Percentiles rank a stretch among this genome's conserved stretches.
Evolutionary conservation across 2,888 invertebrate genomes (phyloP).

Genomic region (Meliscaeva auricollis): DNA sequence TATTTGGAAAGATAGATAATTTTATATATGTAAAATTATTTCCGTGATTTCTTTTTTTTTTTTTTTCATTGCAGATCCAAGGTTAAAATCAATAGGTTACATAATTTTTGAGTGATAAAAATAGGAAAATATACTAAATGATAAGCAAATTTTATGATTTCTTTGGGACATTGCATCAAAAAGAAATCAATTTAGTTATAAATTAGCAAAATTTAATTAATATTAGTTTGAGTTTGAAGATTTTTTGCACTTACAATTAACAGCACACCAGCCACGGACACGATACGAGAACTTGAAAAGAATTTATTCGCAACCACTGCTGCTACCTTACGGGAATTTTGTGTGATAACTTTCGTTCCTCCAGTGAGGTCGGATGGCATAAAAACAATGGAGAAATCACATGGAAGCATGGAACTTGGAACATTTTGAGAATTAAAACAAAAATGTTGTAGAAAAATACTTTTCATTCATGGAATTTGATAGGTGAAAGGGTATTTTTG

Average conservation of each 20-base stretch:
- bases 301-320: constrained; percentile 48
- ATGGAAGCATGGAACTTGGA: constrained; percentile 29
- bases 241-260: constrained; percentile 64
- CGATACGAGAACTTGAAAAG: constrained; percentile 69
- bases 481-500: not conserved
- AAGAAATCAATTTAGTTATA: not conserved
- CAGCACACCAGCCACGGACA: constrained; percentile 67
- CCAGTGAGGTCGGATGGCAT: constrained; percentile 35
- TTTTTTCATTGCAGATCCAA: constrained; percentile 51
- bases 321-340: constrained; percentile 61
- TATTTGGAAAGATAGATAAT: constrained; percentile 35
- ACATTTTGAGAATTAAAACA: not conserved
- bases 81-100: constrained; percentile 72
- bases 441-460: not conserved
- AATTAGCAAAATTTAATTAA: constrained; percentile 13
- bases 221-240: constrained; percentile 9
- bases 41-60: constrained; percentile 12
- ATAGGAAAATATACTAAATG: not conserved
- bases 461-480: not conserved
- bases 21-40: constrained; percentile 32
- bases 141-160: not conserved
- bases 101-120: constrained; percentile 45
- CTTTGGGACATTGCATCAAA: not conserved
- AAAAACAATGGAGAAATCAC: constrained; percentile 16
- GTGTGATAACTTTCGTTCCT: constrained; percentile 28